These are phyloP conservation scores for Trichacis sp. DNA, from an alignment of 2,888 invertebrate species.

Conservation along the genomic window DNA sequence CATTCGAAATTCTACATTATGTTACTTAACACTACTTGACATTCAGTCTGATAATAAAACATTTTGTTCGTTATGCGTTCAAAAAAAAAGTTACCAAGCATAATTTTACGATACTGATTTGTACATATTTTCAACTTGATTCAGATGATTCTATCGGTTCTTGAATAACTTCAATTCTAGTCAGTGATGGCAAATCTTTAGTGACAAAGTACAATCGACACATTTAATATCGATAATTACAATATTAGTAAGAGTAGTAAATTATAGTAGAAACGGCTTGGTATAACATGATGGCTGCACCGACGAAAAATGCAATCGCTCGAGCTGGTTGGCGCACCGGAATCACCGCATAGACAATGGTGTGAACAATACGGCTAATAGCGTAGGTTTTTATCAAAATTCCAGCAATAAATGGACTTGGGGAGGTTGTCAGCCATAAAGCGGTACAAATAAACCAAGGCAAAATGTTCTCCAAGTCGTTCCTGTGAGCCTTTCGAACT, in stretches of 20 bases:
- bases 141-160: too few relatives aligned
- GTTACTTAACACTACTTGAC: too few relatives aligned
- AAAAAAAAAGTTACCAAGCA: too few relatives aligned
- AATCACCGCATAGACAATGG: slow-evolving; percentile 69
- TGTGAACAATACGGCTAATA: slow-evolving; percentile 68
- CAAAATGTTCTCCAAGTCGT: slow-evolving; percentile 72
- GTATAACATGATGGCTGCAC: slow-evolving; percentile 62
- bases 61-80: too few relatives aligned
- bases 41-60: too few relatives aligned
- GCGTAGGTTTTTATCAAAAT: slow-evolving; percentile 70
- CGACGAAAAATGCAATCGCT: slow-evolving; percentile 63
- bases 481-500: slow-evolving; percentile 71
- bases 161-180: too few relatives aligned
- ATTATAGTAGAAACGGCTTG: slow-evolving; percentile 59
- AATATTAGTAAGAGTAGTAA: slow-evolving; percentile 33
- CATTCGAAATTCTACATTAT: too few relatives aligned
- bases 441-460: slow-evolving; percentile 69
- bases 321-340: slow-evolving; percentile 69
- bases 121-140: too few relatives aligned
- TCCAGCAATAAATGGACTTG: slow-evolving; percentile 62
- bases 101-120: too few relatives aligned
- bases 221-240: too few relatives aligned
- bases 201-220: too few relatives aligned
- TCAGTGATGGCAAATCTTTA: too few relatives aligned
- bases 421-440: slow-evolving; percentile 69